These are phyloP conservation scores for Caretta caretta DNA, from an alignment of 2,113 vertebrate species.

Conservation along the genomic window DNA sequence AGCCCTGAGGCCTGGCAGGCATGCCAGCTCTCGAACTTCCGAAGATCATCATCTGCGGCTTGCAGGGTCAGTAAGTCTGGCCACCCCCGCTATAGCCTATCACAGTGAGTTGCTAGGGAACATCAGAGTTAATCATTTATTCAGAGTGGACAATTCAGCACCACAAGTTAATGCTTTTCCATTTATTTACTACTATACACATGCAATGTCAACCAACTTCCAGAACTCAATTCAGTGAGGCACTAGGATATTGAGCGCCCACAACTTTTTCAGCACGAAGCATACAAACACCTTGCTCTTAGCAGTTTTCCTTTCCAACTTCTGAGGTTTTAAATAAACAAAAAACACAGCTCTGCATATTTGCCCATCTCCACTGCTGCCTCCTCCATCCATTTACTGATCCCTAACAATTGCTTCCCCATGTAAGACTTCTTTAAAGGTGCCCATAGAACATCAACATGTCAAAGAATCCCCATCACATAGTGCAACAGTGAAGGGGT, in stretches of 20 bases:
- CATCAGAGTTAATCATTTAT: slow-evolving; percentile 30
- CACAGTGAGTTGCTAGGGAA: slow-evolving; percentile 4
- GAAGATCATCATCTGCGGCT: too few relatives aligned
- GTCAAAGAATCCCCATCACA: neutral
- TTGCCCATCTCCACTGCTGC: neutral
- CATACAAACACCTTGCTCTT: neutral
- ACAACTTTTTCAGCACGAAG: neutral
- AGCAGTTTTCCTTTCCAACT: neutral
- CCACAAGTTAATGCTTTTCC: neutral
- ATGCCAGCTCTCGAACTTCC: too few relatives aligned
- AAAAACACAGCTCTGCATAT: neutral
- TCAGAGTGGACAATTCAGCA: slow-evolving; percentile 4
- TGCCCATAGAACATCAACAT: too few relatives aligned
- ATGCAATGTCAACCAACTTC: neutral
- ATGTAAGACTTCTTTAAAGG: neutral
- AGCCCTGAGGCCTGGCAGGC: too few relatives aligned
- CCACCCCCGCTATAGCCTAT: neutral
- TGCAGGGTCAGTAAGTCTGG: too few relatives aligned
- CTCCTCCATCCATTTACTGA: neutral
- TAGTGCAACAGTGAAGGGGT: neutral
- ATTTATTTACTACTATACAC: slow-evolving; percentile 25
- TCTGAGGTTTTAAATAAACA: neutral
- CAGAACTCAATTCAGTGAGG: slow-evolving; percentile 32
- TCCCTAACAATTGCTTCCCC: neutral
- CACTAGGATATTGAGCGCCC: neutral